Evolutionary conservation across 1,140 invertebrate genomes (phyloP), one percentile per base, ranked within the genome.

Genomic region (Drosophila athabasca): DNA sequence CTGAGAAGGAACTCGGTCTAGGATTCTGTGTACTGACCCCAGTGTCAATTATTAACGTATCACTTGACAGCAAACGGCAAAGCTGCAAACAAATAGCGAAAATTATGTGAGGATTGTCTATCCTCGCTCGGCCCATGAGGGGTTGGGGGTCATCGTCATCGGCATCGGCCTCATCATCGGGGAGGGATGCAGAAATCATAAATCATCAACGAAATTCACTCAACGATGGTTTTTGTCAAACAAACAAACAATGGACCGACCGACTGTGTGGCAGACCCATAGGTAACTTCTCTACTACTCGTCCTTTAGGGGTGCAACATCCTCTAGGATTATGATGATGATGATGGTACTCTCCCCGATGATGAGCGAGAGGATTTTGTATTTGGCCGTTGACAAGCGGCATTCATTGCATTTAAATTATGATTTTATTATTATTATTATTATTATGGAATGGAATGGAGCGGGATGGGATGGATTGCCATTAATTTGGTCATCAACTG

Each of bases 41-140:
- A 75, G 75, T 90, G 88, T 90, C 88, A 90, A 90, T 90, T 90
- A 90, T 90, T 90, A 90, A 90, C 88, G 88, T 90, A 90, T 90
- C 88, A 90, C 88, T 90, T 90, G 88, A 89, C 84, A 90, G 74
- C 64, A 59, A 67, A 51, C 53, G 64, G 74, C 72, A 79, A 73
- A 79, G 79, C 76, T 88, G 83, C 72, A 70, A 88, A 88, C 83
- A 88, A 88, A 88, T 88, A 85, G 78, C 75, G 68, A 73, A 88
- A 79, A 88, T 88, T 76, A 83, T 77, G 75, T 67, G 65, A 79
- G 76, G 64, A 78, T 46, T 61, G 54, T 35, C 15, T 43, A 24
- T 59, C 49, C 66, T 39, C 31, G 8, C 11, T 41, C 53, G 24
- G 48, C 54, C 39, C 15, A 53, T 57, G 8, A 52, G 48, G 48